Percentiles rank a stretch among this genome's conserved stretches.
Conservation (phyloP, 30 jellyfish, hydroid and myxozoan genomes). For the Hydractinia symbiolongicarpus region DNA sequence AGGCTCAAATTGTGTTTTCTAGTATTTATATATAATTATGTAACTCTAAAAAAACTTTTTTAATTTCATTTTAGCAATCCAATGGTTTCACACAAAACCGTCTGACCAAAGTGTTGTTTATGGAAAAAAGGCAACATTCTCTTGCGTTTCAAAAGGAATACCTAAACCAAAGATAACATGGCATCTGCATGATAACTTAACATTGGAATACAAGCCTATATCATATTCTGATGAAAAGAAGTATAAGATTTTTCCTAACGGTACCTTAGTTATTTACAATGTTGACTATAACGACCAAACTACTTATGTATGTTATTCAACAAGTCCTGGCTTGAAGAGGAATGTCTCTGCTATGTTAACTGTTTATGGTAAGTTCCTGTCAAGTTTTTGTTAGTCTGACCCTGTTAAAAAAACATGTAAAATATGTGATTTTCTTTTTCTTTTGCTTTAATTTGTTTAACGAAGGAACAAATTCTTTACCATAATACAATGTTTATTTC, state of each 20-base stretch:
- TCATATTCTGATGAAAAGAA: background rate
- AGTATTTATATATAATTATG: background rate
- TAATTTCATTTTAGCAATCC: conserved; percentile 8
- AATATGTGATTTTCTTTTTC: too few species aligned
- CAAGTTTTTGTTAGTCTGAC: too few species aligned
- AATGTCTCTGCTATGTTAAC: conserved; percentile 60
- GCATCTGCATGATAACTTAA: conserved; percentile 15
- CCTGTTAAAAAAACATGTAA: too few species aligned
- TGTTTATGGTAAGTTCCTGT: conserved; percentile 66
- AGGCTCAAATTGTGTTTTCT: background rate
- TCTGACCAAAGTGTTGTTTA: conserved; percentile 23
- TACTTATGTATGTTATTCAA: conserved; percentile 57
- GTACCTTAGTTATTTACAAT: conserved; percentile 41
- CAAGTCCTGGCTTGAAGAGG: conserved; percentile 66
- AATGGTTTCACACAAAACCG: conserved; percentile 21
- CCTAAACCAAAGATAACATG: conserved; percentile 30
- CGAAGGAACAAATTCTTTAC: too few species aligned
- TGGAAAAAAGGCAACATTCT: conserved; percentile 18
- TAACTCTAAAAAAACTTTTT: background rate
- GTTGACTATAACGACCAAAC: conserved; percentile 56
- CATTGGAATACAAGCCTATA: background rate
- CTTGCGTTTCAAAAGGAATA: conserved; percentile 27
- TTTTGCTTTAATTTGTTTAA: too few species aligned
- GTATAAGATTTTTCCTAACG: background rate
- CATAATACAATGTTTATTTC: background rate